Base-by-base conservation (phyloP, 2,888 invertebrate genomes). In the Gasteruption jaculator region DNA sequence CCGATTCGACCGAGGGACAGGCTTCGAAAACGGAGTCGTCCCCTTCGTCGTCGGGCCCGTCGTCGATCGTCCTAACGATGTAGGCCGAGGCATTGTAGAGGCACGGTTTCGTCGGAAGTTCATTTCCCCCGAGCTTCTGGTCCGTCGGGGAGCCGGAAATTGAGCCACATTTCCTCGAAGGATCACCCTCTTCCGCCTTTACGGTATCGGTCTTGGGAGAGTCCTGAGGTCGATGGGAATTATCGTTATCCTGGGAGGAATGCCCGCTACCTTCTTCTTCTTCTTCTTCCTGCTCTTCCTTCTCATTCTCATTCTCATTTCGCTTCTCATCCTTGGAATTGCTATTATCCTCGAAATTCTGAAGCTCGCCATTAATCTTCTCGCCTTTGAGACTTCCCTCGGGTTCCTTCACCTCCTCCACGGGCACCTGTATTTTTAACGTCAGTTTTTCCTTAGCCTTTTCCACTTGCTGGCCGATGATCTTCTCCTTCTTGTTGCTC, bases 21-120 rank as follows among this genome's bases (percentile, higher is more conserved):
- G 58, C 53, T 42, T 70, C 70, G 38, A 70, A 70, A 29, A 70
- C 67, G 11, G 67, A 70, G 44, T 70, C 70, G 31, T 70, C 70
- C 8, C 62, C 68, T 18, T 70, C 70, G 8, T 69, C 70, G 6
- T 68, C 67, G 3, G 65, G 61, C 3, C 60, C 62, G 18, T 65
- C 63, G 45, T 56, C 60, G 37, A 67, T 57, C 18, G 60, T 65
- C 43, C 63, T 57, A 46, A 63, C 66, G 24, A 63, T 68, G 30
- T 63, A 65, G 5, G 56, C 66, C 15, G 57, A 54, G 1, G 55
- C 56, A 20, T 60, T 49, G 25, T 49, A 62, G 6, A 59, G 52
- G 45, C 59, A 31, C 12, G 42, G 46, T 14, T 46, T 50, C 5
- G 46, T 41, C 4, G 21, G 4, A 24, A n/a, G 24, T 24, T 24